phyloP scores from a whole-genome alignment of 2,888 invertebrate genomes.

The Scaptomyza parva region DNA sequence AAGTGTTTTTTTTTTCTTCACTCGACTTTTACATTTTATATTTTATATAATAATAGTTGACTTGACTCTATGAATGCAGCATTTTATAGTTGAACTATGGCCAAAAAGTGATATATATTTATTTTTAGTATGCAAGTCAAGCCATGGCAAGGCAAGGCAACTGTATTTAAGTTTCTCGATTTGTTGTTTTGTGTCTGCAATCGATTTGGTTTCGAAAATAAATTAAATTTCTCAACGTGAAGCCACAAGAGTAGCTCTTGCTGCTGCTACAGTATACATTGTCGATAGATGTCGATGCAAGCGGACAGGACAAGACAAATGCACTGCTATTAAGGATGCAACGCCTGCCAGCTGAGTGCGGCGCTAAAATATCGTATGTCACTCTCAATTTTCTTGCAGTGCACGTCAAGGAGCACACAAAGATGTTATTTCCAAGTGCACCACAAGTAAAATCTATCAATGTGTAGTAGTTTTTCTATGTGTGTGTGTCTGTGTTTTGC shows the following conservation, averaged over 20 bases:
- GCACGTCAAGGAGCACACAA: constrained; percentile 50
- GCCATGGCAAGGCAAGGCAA: constrained; percentile 40
- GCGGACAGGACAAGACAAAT: constrained; percentile 60
- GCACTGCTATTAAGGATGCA: constrained; percentile 52
- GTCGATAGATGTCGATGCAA: constrained; percentile 32
- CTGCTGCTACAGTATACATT: too few relatives aligned
- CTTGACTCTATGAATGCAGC: not conserved
- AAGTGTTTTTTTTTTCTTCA: constrained; percentile 10
- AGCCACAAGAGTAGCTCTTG: constrained; percentile 18
- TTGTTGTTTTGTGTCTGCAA: constrained; percentile 34
- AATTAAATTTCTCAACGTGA: constrained; percentile 64
- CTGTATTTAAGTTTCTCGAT: constrained; percentile 20
- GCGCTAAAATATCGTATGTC: constrained; percentile 62
- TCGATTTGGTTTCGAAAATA: constrained; percentile 72
- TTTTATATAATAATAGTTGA: constrained; percentile 8
- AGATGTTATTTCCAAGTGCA: constrained; percentile 17
- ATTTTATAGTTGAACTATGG: not conserved
- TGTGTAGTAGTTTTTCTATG: constrained; percentile 8
- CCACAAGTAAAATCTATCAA: constrained; percentile 63
- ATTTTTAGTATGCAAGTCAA: constrained; percentile 21
- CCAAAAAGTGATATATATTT: constrained; percentile 8
- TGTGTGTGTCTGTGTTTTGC: constrained; percentile 4
- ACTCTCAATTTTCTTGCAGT: constrained; percentile 70
- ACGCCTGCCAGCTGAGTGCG: constrained; percentile 16
- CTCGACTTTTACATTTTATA: constrained; percentile 27